Evolutionary conservation across 2,888 invertebrate genomes (phyloP).

Genomic region (Disparrhopalites patrizii): DNA sequence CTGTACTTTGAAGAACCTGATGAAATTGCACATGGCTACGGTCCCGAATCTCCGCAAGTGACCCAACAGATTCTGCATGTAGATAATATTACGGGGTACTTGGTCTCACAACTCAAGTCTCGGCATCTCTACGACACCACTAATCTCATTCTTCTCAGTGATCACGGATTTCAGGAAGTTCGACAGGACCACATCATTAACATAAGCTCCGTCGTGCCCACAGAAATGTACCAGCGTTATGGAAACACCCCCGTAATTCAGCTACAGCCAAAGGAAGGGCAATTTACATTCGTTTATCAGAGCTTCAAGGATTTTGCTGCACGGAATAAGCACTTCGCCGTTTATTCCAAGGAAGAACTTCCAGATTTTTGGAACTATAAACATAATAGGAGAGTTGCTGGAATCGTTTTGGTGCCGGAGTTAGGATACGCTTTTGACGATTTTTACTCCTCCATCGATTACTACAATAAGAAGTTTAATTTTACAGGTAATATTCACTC

Average conservation of each 20-base stretch:
- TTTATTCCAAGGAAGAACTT: conserved; percentile 61
- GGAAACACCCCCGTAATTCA: conserved; percentile 60
- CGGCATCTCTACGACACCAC: conserved; percentile 56
- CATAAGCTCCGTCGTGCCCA: conserved; percentile 56
- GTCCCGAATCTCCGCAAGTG: conserved; percentile 55
- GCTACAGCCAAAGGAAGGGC: conserved; percentile 56
- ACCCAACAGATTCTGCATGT: conserved; percentile 45
- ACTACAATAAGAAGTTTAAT: conserved; percentile 54
- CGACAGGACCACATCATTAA: conserved; percentile 58
- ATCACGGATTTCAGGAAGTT: conserved; percentile 67
- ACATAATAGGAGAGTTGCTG: conserved; percentile 59
- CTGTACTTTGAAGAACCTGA: conserved; percentile 70
- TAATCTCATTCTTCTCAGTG: conserved; percentile 66
- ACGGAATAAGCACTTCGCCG: conserved; percentile 55
- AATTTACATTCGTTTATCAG: conserved; percentile 55
- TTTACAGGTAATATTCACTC: conserved; percentile 53
- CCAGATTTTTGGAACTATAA: conserved; percentile 60
- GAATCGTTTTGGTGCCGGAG: conserved; percentile 62
- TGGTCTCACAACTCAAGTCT: conserved; percentile 56
- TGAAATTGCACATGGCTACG: conserved; percentile 59
- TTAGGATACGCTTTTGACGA: conserved; percentile 61
- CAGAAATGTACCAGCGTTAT: conserved; percentile 54
- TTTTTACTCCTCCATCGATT: conserved; percentile 53
- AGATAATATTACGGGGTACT: conserved; percentile 57
- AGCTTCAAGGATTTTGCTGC: conserved; percentile 53